These are phyloP conservation scores for Xenentodon cancila DNA, from an alignment of 2,797 vertebrate genomes.

Conservation along the genomic window DNA sequence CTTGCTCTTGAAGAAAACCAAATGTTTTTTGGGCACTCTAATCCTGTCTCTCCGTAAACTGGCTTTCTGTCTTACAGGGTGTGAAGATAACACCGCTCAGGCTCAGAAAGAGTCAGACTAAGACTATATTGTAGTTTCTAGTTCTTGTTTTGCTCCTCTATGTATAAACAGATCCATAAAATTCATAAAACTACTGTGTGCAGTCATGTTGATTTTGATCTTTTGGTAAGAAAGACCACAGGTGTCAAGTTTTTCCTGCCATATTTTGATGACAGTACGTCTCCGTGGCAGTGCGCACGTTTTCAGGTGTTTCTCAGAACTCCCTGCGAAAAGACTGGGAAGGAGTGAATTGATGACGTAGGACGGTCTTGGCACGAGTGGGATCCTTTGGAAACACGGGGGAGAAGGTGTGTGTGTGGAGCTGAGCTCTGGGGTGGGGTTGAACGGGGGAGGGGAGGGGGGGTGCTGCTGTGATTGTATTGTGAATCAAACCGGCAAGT, in stretches of 20 bases:
- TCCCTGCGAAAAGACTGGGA: conserved; percentile 44
- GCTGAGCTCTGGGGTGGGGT: not conserved
- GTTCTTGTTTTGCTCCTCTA: not conserved
- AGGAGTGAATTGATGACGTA: conserved; percentile 49
- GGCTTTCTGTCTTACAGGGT: not conserved
- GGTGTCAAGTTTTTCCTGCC: not conserved
- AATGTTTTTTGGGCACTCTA: not conserved
- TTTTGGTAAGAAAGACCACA: too few species aligned
- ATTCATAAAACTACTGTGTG: not conserved
- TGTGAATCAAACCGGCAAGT: conserved; percentile 77
- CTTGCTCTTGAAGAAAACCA: not conserved
- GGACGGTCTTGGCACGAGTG: conserved; percentile 12
- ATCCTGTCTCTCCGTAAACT: not conserved
- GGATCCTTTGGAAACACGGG: conserved; percentile 42
- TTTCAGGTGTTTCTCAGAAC: conserved; percentile 21
- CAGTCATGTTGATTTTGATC: not conserved
- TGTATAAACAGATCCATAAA: not conserved
- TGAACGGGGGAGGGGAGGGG: not conserved
- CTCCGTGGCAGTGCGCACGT: not conserved
- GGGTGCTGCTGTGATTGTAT: conserved; percentile 75
- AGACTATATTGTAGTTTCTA: not conserved
- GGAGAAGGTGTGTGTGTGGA: not conserved
- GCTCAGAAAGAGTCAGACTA: not conserved
- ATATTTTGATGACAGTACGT: not conserved
- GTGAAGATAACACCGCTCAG: not conserved